phyloP scores from a whole-genome alignment of 2,113 vertebrate species.

The Cyprinus carpio region DNA sequence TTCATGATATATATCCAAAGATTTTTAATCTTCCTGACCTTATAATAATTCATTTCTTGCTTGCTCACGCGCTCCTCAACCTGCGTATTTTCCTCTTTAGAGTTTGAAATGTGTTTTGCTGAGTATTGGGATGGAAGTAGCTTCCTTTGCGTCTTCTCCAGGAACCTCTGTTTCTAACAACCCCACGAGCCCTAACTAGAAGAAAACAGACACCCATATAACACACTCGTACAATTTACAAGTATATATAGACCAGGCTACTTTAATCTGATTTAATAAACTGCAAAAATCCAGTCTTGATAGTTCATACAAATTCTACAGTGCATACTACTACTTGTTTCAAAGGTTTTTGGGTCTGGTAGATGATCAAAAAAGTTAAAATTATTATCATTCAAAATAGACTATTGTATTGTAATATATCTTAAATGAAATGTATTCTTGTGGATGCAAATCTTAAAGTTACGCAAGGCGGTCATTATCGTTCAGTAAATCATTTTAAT shows the following conservation, averaged over 20 bases:
- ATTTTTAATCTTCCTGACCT: constrained; percentile 73
- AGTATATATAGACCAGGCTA: background rate
- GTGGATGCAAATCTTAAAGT: background rate
- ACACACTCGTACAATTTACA: constrained; percentile 13
- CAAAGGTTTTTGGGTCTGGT: background rate
- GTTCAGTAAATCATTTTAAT: background rate
- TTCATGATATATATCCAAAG: background rate
- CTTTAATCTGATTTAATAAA: background rate
- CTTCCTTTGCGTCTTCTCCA: constrained; percentile 78
- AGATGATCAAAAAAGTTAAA: background rate
- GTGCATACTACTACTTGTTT: background rate
- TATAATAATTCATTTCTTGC: constrained; percentile 90
- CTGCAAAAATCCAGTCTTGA: background rate
- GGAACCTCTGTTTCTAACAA: constrained; percentile 72
- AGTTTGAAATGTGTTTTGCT: constrained; percentile 88
- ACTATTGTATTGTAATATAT: background rate
- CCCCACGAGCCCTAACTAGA: constrained; percentile 60
- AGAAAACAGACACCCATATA: background rate
- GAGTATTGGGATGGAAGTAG: constrained; percentile 81
- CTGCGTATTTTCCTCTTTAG: constrained; percentile 90
- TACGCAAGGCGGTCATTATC: no score
- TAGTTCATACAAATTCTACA: background rate
- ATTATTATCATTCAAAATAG: background rate
- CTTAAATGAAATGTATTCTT: background rate
- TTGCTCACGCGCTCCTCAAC: constrained; percentile 96